Evolutionary conservation across 2,797 vertebrate genomes (phyloP).

Genomic region (Arnoldichthys spilopterus): DNA sequence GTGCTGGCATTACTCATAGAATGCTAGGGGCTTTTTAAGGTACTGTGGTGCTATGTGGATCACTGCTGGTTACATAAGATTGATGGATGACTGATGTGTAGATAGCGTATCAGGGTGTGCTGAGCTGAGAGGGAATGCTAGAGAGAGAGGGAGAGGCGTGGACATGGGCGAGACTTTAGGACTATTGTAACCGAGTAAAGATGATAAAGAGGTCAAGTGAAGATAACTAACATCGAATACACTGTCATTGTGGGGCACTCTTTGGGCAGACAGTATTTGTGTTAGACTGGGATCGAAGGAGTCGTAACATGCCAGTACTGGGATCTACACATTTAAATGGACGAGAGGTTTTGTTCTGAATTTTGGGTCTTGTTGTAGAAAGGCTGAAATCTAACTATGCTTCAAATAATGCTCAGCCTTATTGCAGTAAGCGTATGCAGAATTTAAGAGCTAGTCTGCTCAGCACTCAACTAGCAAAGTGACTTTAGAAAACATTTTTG

Average conservation of each 20-base stretch:
- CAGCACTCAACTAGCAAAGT: too few relatives aligned
- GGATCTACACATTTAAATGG: neutral
- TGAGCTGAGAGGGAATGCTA: slow-evolving; percentile 45
- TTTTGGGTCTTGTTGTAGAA: neutral
- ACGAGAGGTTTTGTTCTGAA: neutral
- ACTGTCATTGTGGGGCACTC: slow-evolving; percentile 6
- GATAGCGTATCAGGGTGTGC: slow-evolving; percentile 48
- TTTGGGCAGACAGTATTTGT: slow-evolving; percentile 24
- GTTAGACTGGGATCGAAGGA: slow-evolving; percentile 11
- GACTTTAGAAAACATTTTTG: too few relatives aligned
- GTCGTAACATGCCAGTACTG: neutral
- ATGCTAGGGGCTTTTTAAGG: neutral
- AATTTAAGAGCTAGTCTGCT: neutral
- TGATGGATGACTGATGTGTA: slow-evolving; percentile 50
- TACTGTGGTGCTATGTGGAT: slow-evolving; percentile 40
- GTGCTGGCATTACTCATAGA: neutral
- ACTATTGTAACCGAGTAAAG: slow-evolving; percentile 41
- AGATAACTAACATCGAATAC: slow-evolving; percentile 40
- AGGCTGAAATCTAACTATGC: neutral
- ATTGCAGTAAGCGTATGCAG: too few relatives aligned
- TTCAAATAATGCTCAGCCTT: neutral
- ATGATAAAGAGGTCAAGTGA: slow-evolving; percentile 46
- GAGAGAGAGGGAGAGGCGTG: slow-evolving; percentile 32
- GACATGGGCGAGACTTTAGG: slow-evolving; percentile 43
- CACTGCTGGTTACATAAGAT: slow-evolving; percentile 27